Evolutionary conservation across 2,888 invertebrate genomes (phyloP).

Genomic region (Platerodrilus igneus): DNA sequence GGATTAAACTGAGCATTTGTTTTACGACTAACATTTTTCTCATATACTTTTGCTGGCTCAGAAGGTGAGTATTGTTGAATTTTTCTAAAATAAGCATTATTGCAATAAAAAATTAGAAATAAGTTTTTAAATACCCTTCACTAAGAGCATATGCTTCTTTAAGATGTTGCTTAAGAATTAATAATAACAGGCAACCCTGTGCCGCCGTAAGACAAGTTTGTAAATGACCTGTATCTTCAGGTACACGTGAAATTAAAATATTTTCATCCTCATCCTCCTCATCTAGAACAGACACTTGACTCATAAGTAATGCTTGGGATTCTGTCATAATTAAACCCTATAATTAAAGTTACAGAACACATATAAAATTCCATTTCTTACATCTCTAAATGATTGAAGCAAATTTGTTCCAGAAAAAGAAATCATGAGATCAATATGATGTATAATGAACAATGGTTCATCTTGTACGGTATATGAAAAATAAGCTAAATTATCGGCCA

Average conservation of each 20-base stretch:
- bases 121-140: constrained; percentile 66
- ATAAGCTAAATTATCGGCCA: constrained; percentile 93
- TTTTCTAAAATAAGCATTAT: constrained; percentile 58
- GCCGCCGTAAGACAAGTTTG: constrained; percentile 80
- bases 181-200: constrained; percentile 83
- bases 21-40: constrained; percentile 84
- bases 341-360: constrained; percentile 14
- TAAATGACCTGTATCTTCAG: constrained; percentile 68
- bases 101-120: too few relatives aligned
- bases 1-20: constrained; percentile 79
- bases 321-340: constrained; percentile 39
- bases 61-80: constrained; percentile 95
- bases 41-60: constrained; percentile 91
- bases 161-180: constrained; percentile 85
- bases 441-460: constrained; percentile 92
- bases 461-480: constrained; percentile 92
- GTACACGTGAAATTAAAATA: constrained; percentile 64
- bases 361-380: constrained; percentile 32
- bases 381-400: constrained; percentile 85
- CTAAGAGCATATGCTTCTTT: constrained; percentile 90
- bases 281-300: constrained; percentile 39
- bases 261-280: constrained; percentile 86
- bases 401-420: constrained; percentile 90
- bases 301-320: too few relatives aligned
- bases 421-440: constrained; percentile 91